A percentile compares a stretch with the other conserved stretches of the same genome.
Evolutionary conservation across 1,140 invertebrate genomes (phyloP).

Genomic region (Scylla paramamosain): DNA sequence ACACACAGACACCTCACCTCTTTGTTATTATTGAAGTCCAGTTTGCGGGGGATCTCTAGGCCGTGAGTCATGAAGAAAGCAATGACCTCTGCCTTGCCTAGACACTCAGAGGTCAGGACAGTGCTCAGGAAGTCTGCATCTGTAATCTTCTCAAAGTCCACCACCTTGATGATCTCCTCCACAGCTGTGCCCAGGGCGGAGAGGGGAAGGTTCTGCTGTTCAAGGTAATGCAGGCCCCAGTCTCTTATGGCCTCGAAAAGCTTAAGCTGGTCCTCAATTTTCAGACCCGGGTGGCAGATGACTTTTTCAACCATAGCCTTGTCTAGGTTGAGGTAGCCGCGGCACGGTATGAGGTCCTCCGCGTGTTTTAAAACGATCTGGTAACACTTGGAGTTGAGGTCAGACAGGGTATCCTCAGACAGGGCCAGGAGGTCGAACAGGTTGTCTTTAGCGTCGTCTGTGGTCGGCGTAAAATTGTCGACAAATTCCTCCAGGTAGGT

Average conservation of each 20-base stretch:
- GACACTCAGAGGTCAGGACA: constrained; percentile 76
- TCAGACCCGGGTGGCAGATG: constrained; percentile 67
- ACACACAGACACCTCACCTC: constrained; percentile 54
- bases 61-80: constrained; percentile 78
- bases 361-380: constrained; percentile 67
- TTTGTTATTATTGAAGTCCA: constrained; percentile 75
- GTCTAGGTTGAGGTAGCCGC: constrained; percentile 73
- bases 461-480: constrained; percentile 70
- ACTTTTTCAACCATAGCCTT: constrained; percentile 72
- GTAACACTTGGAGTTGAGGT: constrained; percentile 72
- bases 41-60: constrained; percentile 76
- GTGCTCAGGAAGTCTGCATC: constrained; percentile 77
- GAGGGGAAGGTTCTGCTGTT: constrained; percentile 54
- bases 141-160: constrained; percentile 75
- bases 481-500: constrained; percentile 75
- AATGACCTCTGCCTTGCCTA: constrained; percentile 76
- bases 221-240: constrained; percentile 76
- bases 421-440: constrained; percentile 76
- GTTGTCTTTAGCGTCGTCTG: constrained; percentile 68
- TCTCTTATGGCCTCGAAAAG: constrained; percentile 77
- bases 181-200: constrained; percentile 63
- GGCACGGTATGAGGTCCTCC: constrained; percentile 71
- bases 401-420: constrained; percentile 66
- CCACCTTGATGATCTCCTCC: constrained; percentile 73
- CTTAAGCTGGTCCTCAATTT: constrained; percentile 74